A percentile compares a stretch with the other conserved stretches of the same genome.
phyloP scores from a whole-genome alignment of 2,113 vertebrate genomes.

The Ptilonorhynchus violaceus region DNA sequence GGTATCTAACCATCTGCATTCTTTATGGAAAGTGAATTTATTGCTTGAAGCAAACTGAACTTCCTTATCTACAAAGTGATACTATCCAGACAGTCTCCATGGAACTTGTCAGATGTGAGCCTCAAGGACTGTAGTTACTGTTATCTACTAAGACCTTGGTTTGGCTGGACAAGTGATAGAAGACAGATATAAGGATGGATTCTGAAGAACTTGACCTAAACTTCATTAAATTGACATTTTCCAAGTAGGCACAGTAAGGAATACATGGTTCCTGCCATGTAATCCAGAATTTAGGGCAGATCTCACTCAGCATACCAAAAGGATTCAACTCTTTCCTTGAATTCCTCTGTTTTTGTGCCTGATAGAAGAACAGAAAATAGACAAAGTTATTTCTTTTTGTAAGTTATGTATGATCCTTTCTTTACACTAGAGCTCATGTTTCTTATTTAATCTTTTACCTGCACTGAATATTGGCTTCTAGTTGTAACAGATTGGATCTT shows the following conservation, averaged over 20 bases:
- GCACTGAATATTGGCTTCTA: not conserved
- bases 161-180: slow-evolving; percentile 6
- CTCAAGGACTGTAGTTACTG: not conserved
- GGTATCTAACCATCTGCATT: slow-evolving; percentile 31
- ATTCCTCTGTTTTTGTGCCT: not conserved
- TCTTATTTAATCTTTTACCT: not conserved
- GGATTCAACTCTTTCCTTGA: not conserved
- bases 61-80: slow-evolving; percentile 20
- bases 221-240: not conserved
- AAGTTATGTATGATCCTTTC: not conserved
- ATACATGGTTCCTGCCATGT: not conserved
- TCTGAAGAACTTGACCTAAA: not conserved
- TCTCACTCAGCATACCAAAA: not conserved
- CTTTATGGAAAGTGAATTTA: slow-evolving; percentile 36
- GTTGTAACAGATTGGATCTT: not conserved
- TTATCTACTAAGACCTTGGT: not conserved
- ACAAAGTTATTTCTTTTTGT: not conserved
- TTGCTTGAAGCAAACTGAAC: not conserved
- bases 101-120: not conserved
- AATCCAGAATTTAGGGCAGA: not conserved
- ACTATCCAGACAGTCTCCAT: not conserved
- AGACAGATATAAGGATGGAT: not conserved
- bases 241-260: not conserved
- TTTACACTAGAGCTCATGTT: not conserved
- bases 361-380: not conserved